Evolutionary conservation across 2,888 invertebrate genomes (phyloP), one percentile per base, ranked within the genome.

Genomic region (Podabrus alpinus): DNA sequence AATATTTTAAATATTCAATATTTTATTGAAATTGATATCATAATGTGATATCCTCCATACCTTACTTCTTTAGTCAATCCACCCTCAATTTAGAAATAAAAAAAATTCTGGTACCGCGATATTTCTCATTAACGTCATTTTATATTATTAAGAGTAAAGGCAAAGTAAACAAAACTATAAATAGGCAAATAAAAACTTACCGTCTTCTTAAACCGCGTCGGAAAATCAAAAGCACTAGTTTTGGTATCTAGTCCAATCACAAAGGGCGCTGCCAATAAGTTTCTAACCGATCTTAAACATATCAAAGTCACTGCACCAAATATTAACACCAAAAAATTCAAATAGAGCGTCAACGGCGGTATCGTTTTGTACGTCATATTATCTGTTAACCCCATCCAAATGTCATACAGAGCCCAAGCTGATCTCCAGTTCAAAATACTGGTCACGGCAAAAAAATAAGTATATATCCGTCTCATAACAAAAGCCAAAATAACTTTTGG

Each of bases 201-300:
- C 80, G 81, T 78, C 7, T 82, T 86, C 17, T 86, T 85, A 79
- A 88, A 92, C 79, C 91, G 87, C 0, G 92, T 92, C 7, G 90
- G 88, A 82, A 92, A 92, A 71, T 88, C 85, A 81, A 92, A 92
- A 0, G 90, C 90, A 60, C 88, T 85, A 45, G 88, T 88, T 70
- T 90, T 89, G 2, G 88, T 88, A 79, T 93, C 92, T 0, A 91
- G 88, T 78, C 88, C 86, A 11, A 92, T 84, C 81, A 91, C 87
- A 81, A 90, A 90, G 0, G 92, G 92, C 0, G 90, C 85, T 0
- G 90, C 90, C 61, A 91, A 85, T 16, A 91, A 81, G 80, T 91
- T 92, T 71, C 90, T 86, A 0, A 89, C 83, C 0, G 89, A 88
- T 5, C 90, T 88, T 9, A 91, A 83, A 16, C 82, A 17, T 61